Base-by-base conservation (phyloP, 1,140 invertebrate genomes). In the Sinella curviseta region DNA sequence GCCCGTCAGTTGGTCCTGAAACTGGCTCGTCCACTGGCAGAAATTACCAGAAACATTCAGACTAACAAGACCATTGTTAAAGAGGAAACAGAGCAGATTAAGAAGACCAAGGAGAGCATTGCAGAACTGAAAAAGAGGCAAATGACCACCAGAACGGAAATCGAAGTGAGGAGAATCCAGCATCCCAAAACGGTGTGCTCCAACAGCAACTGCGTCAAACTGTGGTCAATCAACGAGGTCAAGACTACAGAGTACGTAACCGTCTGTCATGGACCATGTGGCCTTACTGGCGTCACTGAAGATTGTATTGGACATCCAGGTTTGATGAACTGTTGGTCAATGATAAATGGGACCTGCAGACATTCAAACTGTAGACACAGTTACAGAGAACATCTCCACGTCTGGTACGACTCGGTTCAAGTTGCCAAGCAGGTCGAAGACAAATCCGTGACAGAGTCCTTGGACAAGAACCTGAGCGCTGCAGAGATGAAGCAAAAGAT, bases 61-160 rank as follows among this genome's bases (percentile, higher is more conserved):
- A 48, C 34, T 12, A 76, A 76, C 28, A 79, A 34, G 4, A 33
- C 78, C 30, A 57, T 84, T 2, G 75, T 81, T 14, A 39, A 80
- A 33, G 57, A 77, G 3, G 12, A 77, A 26, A 3, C 2, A 30
- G 28, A 76, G 16, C 33, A 26, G 3, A 76, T 76, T 54, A 26
- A 8, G 16, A 54, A 24, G 26, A 76, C 74, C 14, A 76, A 39
- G 3, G 34, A 48, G 28, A 76, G 2, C 2, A 30, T 48, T 17
- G 34, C 60, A 4, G 39, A 76, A n/a, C 28, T 48, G 28, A 30
- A 33, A 12, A 16, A 16, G 4, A 20, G 16, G 20, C 73, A 12
- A 12, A 35, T 35, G 34, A 48, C 30, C 31, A 33, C 12, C 4
- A 33, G 24, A 33, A 36, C 34, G 12, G 34, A 74, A 33, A 74